Base-by-base conservation (phyloP, 2,797 vertebrate genomes). In the Cynodonichthys magdalenae region DNA sequence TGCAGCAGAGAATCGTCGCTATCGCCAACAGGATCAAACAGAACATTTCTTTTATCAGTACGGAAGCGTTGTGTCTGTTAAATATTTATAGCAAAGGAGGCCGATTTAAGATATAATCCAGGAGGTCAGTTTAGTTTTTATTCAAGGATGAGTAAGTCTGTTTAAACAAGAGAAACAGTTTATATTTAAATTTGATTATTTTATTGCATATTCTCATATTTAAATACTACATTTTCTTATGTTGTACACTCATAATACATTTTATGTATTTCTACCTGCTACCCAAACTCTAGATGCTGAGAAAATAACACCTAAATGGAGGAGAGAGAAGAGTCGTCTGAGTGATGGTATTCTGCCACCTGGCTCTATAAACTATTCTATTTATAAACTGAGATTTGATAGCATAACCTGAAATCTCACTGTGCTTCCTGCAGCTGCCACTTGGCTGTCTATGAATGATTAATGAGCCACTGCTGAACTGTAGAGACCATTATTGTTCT, bases 381-480 rank as follows among this genome's bases (percentile, higher is more conserved):
- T 93, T 93, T 93, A 92, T 93, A 92, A 93, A 91, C 84, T 72
- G 90, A 91, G 90, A 92, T 91, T 91, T 92, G 91, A 93, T 92
- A 90, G 80, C 72, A 80, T 89, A 91, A 92, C 90, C 89, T 90
- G 87, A 90, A 89, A 89, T 93, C 86, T 90, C 79, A 79, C 84
- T 82, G 87, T 70, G 75, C 80, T 86, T 86, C 89, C 87, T 84
- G 85, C 84, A 81, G 86, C 83, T 91, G 85, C 89, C 90, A 89
- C 86, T 92, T 91, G 88, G 80, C 69, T 82, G 81, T 54, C 80
- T 83, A 90, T 93, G 86, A 94, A 94, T 93, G 90, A 93, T 92
- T 94, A 92, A 93, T 93, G 88, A 91, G 92, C 86, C 90, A 83
- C 92, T 90, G 82, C 89, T 89, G 89, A 92, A 92, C 87, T 90